Evolutionary conservation across 2,797 vertebrate genomes (phyloP).

Genomic region (Poecilia wingei): DNA sequence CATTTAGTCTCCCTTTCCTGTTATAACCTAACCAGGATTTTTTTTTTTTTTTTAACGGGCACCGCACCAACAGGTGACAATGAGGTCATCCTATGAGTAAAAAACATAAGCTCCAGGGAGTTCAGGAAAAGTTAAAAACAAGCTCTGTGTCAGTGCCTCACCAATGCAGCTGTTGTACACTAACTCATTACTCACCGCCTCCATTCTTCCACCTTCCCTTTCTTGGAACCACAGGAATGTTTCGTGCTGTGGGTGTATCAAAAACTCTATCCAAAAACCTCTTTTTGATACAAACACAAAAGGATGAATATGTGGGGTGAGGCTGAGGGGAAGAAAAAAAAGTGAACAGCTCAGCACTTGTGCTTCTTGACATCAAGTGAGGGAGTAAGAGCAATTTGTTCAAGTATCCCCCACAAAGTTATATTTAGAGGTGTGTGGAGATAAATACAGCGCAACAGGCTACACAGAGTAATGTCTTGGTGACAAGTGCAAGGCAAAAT

Average conservation of each 20-base stretch:
- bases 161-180: constrained; percentile 39
- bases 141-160: constrained; percentile 23
- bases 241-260: constrained; percentile 45
- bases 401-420: constrained; percentile 9
- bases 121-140: constrained; percentile 31
- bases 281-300: constrained; percentile 20
- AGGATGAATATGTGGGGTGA: constrained; percentile 18
- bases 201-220: constrained; percentile 32
- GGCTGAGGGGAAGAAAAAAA: constrained; percentile 12
- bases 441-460: constrained; percentile 14
- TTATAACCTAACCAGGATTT: not conserved
- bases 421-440: constrained; percentile 15
- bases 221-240: constrained; percentile 51
- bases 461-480: constrained; percentile 19
- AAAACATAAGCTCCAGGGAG: constrained; percentile 18
- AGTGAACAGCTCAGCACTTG: constrained; percentile 9
- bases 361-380: constrained; percentile 10
- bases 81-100: constrained; percentile 41
- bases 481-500: constrained; percentile 49
- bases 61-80: constrained; percentile 28
- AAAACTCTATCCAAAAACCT: constrained; percentile 22
- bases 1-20: not conserved
- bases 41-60: not conserved
- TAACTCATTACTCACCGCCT: constrained; percentile 45
- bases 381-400: constrained; percentile 20